Evolutionary conservation across 2,888 invertebrate species (phyloP).

Genomic region (Lacanobia wlatinum): DNA sequence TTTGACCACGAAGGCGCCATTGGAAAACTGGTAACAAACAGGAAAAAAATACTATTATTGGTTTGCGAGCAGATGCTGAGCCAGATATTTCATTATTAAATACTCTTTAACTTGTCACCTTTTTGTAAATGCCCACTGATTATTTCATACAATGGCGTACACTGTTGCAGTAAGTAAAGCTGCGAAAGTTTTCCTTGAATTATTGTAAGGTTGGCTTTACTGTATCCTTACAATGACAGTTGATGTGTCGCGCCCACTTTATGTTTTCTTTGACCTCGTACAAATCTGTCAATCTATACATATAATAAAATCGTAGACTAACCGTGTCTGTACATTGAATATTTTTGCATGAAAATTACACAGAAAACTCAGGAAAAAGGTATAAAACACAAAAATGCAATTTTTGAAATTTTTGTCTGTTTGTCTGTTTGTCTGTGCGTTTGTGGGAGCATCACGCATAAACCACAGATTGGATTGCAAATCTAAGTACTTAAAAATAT

Average conservation of each 20-base stretch:
- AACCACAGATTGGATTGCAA: too few species aligned
- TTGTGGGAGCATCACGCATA: too few species aligned
- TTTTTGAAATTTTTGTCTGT: too few species aligned
- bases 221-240: not conserved
- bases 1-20: constrained; percentile 55
- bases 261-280: constrained; percentile 18
- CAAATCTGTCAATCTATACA: constrained; percentile 28
- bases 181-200: constrained; percentile 47
- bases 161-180: constrained; percentile 30
- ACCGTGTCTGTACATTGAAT: too few species aligned
- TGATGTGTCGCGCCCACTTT: constrained; percentile 9
- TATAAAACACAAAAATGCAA: too few species aligned
- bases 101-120: constrained; percentile 60
- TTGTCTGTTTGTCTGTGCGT: too few species aligned
- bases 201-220: constrained; percentile 7
- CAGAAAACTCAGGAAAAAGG: too few species aligned
- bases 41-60: constrained; percentile 49
- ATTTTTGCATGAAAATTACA: too few species aligned
- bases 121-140: constrained; percentile 60
- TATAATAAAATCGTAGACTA: too few species aligned
- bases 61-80: constrained; percentile 58
- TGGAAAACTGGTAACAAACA: constrained; percentile 38
- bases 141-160: constrained; percentile 51
- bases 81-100: constrained; percentile 64
- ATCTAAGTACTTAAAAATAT: too few species aligned